Evolutionary conservation across 1,140 invertebrate genomes (phyloP), one percentile per base, ranked within the genome.

Genomic region (Vollenhovia emeryi): DNA sequence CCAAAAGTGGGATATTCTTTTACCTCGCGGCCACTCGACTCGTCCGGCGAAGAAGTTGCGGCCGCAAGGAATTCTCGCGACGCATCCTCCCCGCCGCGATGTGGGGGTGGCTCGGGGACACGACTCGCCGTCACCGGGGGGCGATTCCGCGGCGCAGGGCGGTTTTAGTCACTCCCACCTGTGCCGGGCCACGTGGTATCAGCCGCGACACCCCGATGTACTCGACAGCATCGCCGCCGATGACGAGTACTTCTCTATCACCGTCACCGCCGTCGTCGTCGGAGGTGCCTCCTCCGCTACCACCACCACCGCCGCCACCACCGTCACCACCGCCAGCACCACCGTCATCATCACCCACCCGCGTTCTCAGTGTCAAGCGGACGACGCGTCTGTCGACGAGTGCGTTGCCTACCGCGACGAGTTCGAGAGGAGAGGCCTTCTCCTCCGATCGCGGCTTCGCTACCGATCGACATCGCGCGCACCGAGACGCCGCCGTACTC

Each of bases 151-250:
- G 55, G 80, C 89, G 76, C 91, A 90, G 91, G 91, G 91, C 91
- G 93, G 91, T 91, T 93, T 87, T 82, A 93, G 94, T 94, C 93
- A 94, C 93, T 94, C 94, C 94, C 94, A 95, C 94, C 95, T 94
- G 91, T 93, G 93, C 89, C 89, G 87, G 86, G 93, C 92, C 92
- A 93, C 93, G 93, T 94, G 93, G 83, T 87, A 36, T 91, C 89
- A 87, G 86, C 86, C 91, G 87, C 90, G 88, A 84, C 74, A 66
- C 62, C 36, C 60, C 62, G 21, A n/a, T 79, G 21, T 90, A 90
- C 90, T 89, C 87, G 76, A 50, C 74, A 43, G 89, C 86, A 89
- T 88, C 86, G 91, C 86, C 80, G 91, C 86, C 68, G 89, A 79
- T 92, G 90, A 33, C 74, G 91, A 45, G 86, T 57, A 89, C 91